phyloP scores from a whole-genome alignment of 2,797 vertebrate genomes.

The Eulemur mongoz region DNA sequence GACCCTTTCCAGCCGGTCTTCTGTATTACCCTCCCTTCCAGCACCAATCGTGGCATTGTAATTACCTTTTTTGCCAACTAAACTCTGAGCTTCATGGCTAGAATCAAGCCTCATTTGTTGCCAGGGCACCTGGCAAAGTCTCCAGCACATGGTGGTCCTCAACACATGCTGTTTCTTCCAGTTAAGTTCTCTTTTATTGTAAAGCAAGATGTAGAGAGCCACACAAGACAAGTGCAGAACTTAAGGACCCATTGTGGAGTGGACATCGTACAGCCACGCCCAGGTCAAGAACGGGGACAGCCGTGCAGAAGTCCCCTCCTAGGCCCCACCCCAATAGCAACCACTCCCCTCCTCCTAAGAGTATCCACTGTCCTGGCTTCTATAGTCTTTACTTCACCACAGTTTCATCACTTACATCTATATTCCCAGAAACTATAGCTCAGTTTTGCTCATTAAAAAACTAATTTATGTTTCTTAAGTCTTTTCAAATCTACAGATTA shows the following conservation, averaged over 20 bases:
- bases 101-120: background rate
- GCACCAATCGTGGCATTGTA: background rate
- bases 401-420: background rate
- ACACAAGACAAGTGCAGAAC: background rate
- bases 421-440: background rate
- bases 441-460: background rate
- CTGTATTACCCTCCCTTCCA: background rate
- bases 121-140: background rate
- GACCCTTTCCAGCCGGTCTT: background rate
- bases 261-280: background rate
- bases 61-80: background rate
- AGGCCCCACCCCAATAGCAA: fast-evolving
- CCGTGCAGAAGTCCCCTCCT: background rate
- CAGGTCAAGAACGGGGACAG: background rate
- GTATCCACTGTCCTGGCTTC: background rate
- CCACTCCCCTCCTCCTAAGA: fast-evolving
- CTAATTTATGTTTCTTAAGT: background rate
- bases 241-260: background rate
- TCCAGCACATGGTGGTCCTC: background rate
- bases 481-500: background rate
- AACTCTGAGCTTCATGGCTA: background rate
- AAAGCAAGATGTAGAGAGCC: background rate
- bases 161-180: background rate
- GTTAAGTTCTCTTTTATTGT: background rate
- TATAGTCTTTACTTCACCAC: background rate